Evolutionary conservation across 2,888 invertebrate genomes (phyloP).

Genomic region (Rhogogaster chlorosoma): DNA sequence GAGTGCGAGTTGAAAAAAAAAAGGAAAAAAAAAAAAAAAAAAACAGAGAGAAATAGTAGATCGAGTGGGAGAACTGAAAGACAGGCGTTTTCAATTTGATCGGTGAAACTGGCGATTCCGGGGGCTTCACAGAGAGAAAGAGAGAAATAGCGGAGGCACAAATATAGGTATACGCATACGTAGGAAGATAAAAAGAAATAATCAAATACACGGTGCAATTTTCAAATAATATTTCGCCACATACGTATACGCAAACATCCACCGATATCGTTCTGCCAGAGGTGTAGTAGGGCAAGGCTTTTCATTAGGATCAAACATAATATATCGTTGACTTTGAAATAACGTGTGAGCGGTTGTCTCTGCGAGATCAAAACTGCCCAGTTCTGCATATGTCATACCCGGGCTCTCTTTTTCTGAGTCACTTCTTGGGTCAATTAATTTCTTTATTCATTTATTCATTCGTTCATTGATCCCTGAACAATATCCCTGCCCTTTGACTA

Average conservation of each 20-base stretch:
- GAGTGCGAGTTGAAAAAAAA: slow-evolving; percentile 43
- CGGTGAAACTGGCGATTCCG: slow-evolving; percentile 53
- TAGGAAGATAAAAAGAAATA: background rate
- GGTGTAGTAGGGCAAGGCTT: background rate
- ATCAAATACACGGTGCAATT: background rate
- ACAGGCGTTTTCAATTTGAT: slow-evolving; percentile 69
- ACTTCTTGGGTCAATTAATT: background rate
- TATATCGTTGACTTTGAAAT: slow-evolving; percentile 30
- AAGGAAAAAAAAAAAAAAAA: slow-evolving; percentile 48
- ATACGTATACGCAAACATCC: background rate
- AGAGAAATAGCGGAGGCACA: background rate
- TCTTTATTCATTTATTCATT: background rate
- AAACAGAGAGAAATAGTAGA: slow-evolving; percentile 27
- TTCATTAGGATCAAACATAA: slow-evolving; percentile 28
- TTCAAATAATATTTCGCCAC: background rate
- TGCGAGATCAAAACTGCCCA: background rate
- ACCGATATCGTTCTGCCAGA: background rate
- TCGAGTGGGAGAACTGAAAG: slow-evolving; percentile 52
- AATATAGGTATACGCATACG: slow-evolving; percentile 17
- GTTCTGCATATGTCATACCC: background rate
- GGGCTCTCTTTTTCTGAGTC: background rate
- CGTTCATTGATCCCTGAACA: background rate
- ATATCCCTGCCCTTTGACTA: background rate
- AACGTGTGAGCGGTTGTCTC: slow-evolving; percentile 18
- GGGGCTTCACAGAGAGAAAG: background rate